A percentile compares a stretch with the other conserved stretches of the same genome.
Evolutionary conservation across 2,113 vertebrate genomes (phyloP).

Genomic region (Rhinolophus ferrumequinum): DNA sequence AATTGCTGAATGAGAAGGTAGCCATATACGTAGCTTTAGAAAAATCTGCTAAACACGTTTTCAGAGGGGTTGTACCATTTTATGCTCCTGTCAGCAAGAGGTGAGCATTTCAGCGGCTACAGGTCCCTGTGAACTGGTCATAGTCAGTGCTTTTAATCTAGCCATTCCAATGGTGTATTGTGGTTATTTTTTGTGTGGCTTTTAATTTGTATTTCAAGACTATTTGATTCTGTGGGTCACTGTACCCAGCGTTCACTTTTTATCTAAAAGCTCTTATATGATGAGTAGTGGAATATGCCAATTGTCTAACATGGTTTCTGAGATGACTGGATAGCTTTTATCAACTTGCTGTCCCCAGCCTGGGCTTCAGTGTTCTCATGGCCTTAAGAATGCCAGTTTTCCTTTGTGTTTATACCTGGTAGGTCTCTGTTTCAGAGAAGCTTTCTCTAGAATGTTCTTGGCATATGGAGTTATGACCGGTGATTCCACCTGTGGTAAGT

Average conservation of each 20-base stretch:
- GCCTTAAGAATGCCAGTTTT: background rate
- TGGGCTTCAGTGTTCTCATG: background rate
- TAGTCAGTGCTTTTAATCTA: background rate
- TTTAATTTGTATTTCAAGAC: background rate
- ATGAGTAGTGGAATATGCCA: background rate
- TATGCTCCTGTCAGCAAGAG: background rate
- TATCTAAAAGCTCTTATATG: background rate
- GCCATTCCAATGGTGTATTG: background rate
- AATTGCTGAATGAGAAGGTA: background rate
- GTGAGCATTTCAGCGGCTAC: background rate
- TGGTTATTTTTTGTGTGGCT: background rate
- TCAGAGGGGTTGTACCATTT: background rate
- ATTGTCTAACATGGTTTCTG: background rate
- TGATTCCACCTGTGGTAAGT: background rate
- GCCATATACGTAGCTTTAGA: background rate
- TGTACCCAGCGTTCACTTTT: background rate
- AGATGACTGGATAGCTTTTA: background rate
- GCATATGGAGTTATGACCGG: background rate
- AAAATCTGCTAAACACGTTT: conserved; percentile 1
- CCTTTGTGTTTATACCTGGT: background rate
- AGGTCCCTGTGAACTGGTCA: background rate
- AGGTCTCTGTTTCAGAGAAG: background rate
- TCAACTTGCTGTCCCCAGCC: background rate
- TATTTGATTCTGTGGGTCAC: background rate
- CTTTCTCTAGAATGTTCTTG: conserved; percentile 16